Base-by-base conservation (phyloP, 2,113 vertebrate species). In the Gracilinanus agilis region DNA sequence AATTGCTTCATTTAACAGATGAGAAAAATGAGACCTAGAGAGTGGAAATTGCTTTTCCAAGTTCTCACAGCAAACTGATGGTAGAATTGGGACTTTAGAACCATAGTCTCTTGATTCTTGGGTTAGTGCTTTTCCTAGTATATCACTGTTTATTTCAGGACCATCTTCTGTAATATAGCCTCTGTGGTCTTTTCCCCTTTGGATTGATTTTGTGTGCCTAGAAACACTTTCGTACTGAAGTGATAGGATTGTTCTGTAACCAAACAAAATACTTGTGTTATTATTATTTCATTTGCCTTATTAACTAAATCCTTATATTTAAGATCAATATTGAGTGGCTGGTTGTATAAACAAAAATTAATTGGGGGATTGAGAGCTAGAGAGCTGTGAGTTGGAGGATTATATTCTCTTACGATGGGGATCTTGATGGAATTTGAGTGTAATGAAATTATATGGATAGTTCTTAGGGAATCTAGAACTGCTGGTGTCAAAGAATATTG, bases 191-290 rank as follows among this genome's bases (percentile, higher is more conserved):
- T 16, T 54, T 8, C 7, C 95, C 96, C 53, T 94, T 21, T n/a
- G 95, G 89, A 24, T 44, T 96, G 56, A 58, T 90, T 90, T 49
- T 49, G 44, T 53, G 44, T 53, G 27, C 49, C 89, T 90, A 90
- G 44, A 90, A 90, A 53, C 44, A 90, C 12, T 16, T 40, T 53
- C 53, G 3, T 23, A 83, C 19, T 23, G 19, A 83, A 83, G 6
- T 40, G 67, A 23, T 83, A 75, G 40, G n/a, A 83, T 83, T 83
- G 16, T 40, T 83, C 16, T 83, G n/a, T 23, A 83, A 40, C 19
- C 67, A 83, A 83, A 40, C 19, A 83, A 83, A 83, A 83, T 34
- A 67, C 3, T 24, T 34, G 27, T 67, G 29, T 10, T 56, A 16
- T 56, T 61, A 67, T 67, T 67, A 61, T 29, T 29, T 61, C 25